Evolutionary conservation across 2,113 vertebrate species (phyloP), one percentile per base, ranked within the genome.

Genomic region (Lampris megalopsis): DNA sequence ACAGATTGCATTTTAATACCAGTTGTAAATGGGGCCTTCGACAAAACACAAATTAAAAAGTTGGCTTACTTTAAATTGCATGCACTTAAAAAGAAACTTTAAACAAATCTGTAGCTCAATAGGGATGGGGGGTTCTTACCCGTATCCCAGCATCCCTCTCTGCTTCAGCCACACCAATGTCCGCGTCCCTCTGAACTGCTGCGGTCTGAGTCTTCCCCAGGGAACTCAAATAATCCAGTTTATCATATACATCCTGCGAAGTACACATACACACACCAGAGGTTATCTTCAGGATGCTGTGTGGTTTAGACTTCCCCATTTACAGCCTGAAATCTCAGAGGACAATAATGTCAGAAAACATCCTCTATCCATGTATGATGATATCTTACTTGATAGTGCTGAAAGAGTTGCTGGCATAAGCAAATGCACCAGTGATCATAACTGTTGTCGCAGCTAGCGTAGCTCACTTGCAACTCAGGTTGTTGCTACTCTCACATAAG

Each of bases 201-300:
- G 97, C 98, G 0, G 96, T 98, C 94, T 99, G 97, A 0, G 97
- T 95, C 92, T 99, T 99, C 9, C 97, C 98, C 57, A 99, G 92
- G 1, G 97, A 98, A 89, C 97, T 98, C 89, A 99, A 91, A 89
- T 99, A 99, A 80, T 97, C 95, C 89, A 99, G 93, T 82, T 98
- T 99, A 86, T 99, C 98, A 35, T 96, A 99, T 1, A 99, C 97
- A 36, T 99, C 98, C 98, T 99, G 66, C 11, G 0, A 73, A 6
- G 66, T 9, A 81, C 50, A 82, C 4, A 70, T 9, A 45, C 7
- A 52, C 38, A 57, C 40, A 35, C 24, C 24, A 24, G 24, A 24
- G 24, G 24, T 24, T 24, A 24, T 24, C 24, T 24, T 58, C 24
- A 74, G 9, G 6, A 45, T 47, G 11, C 47, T 0, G 43, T n/a